These are phyloP conservation scores for Buphagus erythrorhynchus DNA, from an alignment of 2,797 vertebrate species.

Conservation along the genomic window DNA sequence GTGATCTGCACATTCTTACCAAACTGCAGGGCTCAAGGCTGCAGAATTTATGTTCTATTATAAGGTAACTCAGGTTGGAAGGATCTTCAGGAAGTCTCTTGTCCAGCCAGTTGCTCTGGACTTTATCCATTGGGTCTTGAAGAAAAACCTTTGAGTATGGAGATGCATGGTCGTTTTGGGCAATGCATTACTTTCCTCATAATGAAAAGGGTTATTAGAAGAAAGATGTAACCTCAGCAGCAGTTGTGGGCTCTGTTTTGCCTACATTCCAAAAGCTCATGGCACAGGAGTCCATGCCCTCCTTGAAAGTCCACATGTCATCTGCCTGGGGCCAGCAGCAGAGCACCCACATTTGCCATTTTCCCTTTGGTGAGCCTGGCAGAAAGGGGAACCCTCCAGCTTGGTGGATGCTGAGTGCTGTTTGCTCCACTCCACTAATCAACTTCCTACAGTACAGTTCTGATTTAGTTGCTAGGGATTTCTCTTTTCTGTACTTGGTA, in stretches of 20 bases:
- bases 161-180: not conserved
- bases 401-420: not conserved
- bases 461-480: not conserved
- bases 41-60: not conserved
- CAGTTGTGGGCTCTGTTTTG: not conserved
- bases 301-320: not conserved
- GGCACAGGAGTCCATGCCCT: not conserved
- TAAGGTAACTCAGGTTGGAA: not conserved
- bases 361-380: not conserved
- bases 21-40: not conserved
- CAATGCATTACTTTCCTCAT: not conserved
- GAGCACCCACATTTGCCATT: not conserved
- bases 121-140: not conserved
- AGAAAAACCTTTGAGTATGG: not conserved
- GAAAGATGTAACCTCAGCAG: not conserved
- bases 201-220: not conserved
- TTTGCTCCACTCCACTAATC: not conserved
- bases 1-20: not conserved
- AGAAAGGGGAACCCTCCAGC: not conserved
- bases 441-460: not conserved
- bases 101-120: not conserved
- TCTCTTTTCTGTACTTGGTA: not conserved
- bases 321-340: rapidly evolving
- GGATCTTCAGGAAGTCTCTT: not conserved
- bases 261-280: not conserved